Evolutionary conservation across 2,888 invertebrate genomes (phyloP).

Genomic region (Opisthograptis luteolata): DNA sequence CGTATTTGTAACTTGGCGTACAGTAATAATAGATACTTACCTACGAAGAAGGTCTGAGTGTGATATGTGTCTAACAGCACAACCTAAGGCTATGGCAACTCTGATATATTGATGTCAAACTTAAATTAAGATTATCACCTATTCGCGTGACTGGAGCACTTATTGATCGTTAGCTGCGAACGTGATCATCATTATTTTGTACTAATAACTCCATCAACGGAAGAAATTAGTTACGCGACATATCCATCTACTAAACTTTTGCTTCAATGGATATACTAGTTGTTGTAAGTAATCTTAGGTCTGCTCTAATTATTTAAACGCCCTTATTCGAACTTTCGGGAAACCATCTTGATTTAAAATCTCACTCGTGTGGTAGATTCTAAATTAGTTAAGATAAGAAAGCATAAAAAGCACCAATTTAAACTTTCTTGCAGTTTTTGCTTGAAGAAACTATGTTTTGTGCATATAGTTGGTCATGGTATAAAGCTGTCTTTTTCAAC

Average conservation of each 20-base stretch:
- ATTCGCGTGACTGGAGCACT: conserved; percentile 13
- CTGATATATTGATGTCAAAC: neutral
- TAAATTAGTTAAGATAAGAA: no score
- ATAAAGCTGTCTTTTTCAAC: no score
- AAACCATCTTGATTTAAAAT: conserved; percentile 27
- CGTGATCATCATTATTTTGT: conserved; percentile 1
- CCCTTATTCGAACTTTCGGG: conserved; percentile 24
- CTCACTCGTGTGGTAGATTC: conserved; percentile 28
- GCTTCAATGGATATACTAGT: conserved; percentile 16
- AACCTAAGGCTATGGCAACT: neutral
- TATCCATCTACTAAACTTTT: neutral
- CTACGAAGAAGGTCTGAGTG: no score
- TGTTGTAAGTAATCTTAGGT: conserved; percentile 5
- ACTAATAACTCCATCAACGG: neutral
- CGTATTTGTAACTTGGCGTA: no score
- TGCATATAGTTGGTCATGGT: no score
- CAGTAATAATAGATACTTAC: no score
- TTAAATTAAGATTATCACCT: conserved; percentile 16
- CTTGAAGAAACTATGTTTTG: no score
- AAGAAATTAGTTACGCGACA: conserved; percentile 5
- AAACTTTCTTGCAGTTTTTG: no score
- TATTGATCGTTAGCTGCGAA: conserved; percentile 7
- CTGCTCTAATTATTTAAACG: conserved; percentile 17
- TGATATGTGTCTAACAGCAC: neutral
- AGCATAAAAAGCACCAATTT: no score